Evolutionary conservation across 2,888 invertebrate species (phyloP), one percentile per base, ranked within the genome.

Genomic region (Lepidocyrtoides sp.): DNA sequence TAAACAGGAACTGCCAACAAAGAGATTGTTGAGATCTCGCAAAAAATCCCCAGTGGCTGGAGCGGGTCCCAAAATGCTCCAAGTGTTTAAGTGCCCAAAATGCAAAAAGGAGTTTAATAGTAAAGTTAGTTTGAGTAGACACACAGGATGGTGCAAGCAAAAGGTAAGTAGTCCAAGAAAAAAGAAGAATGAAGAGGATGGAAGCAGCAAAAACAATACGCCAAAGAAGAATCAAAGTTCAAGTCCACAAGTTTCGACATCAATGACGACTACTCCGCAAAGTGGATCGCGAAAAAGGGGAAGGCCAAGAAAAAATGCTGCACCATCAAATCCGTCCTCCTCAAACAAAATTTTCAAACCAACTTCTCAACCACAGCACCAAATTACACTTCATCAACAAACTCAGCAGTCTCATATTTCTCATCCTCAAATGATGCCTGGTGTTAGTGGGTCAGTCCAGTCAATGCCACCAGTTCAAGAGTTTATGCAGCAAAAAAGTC

Each of bases 31-130:
- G 2, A 20, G 90, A 91, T 81, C 81, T 81, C 79, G 85, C 20
- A 85, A 85, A 54, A 91, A 85, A 44, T 81, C 85, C 23, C 91
- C 91, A 36, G 77, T 41, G 14, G 66, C 79, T 4, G 60, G 82
- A 41, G 36, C 83, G 14, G 60, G 85, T 29, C 54, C 79, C 8
- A 77, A 79, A 32, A 23, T 36, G 20, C 8, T 69, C 5, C 48
- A 54, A 86, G 85, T 88, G 44, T 77, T 91, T 75, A 60, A 83
- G 81, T 93, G 93, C 41, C 86, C 88, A 0, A 84, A 72, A 5
- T 93, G 93, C 36, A 92, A 92, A 20, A 93, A 93, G 44, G 48
- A 83, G 14, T 93, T 93, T 89, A 75, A 77, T 20, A 77, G 77
- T 10, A 69, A 89, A 44, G 32, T 69, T 7, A 91, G 93, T 0